phyloP scores from a whole-genome alignment of 2,797 vertebrate species.

The Simalia tracyae region DNA sequence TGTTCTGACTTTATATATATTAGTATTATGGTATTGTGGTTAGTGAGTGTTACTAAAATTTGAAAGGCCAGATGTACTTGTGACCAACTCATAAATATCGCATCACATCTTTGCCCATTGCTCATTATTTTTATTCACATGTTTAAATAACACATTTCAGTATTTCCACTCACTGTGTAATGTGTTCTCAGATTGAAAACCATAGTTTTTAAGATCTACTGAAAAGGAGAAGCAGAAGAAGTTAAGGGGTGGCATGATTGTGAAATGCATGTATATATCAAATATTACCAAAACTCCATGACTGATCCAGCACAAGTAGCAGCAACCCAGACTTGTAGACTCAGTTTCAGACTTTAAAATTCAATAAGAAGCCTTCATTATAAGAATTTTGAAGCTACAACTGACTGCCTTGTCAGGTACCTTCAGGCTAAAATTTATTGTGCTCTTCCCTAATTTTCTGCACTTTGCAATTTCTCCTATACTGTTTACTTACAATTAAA shows the following conservation, averaged over 20 bases:
- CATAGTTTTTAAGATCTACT: background rate
- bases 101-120: background rate
- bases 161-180: background rate
- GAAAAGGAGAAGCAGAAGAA: background rate
- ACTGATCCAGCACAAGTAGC: background rate
- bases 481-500: background rate
- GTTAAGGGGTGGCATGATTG: background rate
- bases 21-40: background rate
- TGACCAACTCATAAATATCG: background rate
- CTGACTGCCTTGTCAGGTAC: too few species aligned
- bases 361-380: background rate
- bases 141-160: background rate
- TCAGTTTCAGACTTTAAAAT: background rate
- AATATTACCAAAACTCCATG: background rate
- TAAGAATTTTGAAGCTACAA: background rate
- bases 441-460: background rate
- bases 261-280: background rate
- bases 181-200: background rate
- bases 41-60: background rate
- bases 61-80: background rate
- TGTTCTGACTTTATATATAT: background rate
- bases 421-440: background rate
- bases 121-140: background rate
- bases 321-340: background rate
- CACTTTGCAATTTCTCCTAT: background rate